Evolutionary conservation across 2,797 vertebrate species (phyloP).

Genomic region (Urophycis tenuis): DNA sequence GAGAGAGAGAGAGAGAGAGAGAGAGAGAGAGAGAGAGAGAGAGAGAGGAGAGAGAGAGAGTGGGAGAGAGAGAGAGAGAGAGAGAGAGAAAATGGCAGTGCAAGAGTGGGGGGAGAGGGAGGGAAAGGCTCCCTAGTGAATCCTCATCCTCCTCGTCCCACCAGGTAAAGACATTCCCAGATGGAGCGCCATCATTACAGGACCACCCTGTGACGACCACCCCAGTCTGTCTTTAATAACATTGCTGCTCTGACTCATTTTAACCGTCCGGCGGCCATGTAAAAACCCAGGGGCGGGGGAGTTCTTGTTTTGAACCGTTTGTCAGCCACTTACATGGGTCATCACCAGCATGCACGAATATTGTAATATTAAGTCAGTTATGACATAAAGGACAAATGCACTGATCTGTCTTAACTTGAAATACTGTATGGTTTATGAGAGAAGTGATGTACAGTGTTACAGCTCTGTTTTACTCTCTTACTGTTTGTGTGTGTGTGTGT

Average conservation of each 20-base stretch:
- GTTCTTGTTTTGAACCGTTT: not conserved
- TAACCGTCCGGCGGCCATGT: not conserved
- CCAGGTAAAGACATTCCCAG: not conserved
- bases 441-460: not conserved
- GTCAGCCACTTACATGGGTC: not conserved
- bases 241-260: not conserved
- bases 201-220: not conserved
- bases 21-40: too few species aligned
- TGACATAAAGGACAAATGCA: not conserved
- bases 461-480: too few species aligned
- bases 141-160: not conserved
- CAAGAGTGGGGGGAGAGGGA: not conserved
- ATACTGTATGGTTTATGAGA: not conserved
- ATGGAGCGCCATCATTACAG: not conserved
- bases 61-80: too few species aligned
- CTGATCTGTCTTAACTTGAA: not conserved
- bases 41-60: too few species aligned
- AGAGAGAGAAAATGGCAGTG: too few species aligned
- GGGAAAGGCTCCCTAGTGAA: not conserved
- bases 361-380: not conserved
- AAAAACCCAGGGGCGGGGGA: not conserved
- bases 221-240: too few species aligned
- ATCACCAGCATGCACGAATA: not conserved
- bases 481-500: not conserved
- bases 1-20: too few species aligned